Conservation (phyloP, 2,888 invertebrate genomes). For the Apodemia hepburni region DNA sequence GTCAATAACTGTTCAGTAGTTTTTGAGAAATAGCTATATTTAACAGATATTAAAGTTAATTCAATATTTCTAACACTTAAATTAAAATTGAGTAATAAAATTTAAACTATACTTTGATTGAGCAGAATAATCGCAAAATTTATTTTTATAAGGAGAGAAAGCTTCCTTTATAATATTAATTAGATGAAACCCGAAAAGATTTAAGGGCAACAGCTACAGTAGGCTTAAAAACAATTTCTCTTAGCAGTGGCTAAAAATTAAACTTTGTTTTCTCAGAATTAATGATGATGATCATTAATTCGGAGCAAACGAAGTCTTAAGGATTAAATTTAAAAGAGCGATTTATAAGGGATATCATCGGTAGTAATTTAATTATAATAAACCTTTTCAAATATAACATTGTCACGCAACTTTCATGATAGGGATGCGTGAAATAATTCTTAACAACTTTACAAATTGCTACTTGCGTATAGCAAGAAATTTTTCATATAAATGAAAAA, state of each 20-base stretch:
- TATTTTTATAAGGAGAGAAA: conserved; percentile 2
- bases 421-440: too few species aligned
- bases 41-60: too few species aligned
- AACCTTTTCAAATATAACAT: background rate
- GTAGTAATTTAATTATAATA: background rate
- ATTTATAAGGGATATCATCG: background rate
- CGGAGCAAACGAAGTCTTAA: background rate
- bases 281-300: background rate
- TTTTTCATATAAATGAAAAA: too few species aligned
- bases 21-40: too few species aligned
- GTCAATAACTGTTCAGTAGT: too few species aligned
- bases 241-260: background rate
- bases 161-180: background rate
- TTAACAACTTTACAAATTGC: too few species aligned
- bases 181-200: conserved; percentile 9
- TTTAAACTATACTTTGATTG: too few species aligned
- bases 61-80: too few species aligned
- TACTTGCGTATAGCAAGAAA: too few species aligned
- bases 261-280: background rate
- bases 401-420: background rate
- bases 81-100: too few species aligned
- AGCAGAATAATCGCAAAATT: background rate
- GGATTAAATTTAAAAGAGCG: background rate
- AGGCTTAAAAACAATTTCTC: conserved; percentile 8
- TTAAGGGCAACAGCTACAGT: background rate